Conservation (phyloP, 1,140 invertebrate species). For the Diprion similis region DNA sequence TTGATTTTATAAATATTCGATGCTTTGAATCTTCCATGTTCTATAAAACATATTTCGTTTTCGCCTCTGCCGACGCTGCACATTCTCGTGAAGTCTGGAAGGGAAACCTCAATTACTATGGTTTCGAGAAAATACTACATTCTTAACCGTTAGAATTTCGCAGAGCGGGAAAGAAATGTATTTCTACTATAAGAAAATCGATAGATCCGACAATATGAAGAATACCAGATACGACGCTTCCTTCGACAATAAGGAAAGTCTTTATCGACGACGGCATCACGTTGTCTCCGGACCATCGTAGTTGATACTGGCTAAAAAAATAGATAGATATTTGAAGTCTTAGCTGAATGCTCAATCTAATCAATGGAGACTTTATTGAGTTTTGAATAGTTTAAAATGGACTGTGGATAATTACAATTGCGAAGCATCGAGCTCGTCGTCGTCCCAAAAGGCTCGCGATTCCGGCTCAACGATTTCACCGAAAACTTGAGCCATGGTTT, state of each 20-base stretch:
- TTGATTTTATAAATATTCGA: conserved; percentile 42
- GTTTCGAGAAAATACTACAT: background rate
- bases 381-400: background rate
- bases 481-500: conserved; percentile 47
- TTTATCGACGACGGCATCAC: background rate
- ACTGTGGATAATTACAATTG: conserved; percentile 29
- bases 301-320: conserved; percentile 8
- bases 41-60: conserved; percentile 43
- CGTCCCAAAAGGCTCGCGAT: conserved; percentile 54
- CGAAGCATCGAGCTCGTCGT: conserved; percentile 30
- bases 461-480: conserved; percentile 50
- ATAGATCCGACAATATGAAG: background rate
- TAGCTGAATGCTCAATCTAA: conserved; percentile 29
- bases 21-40: conserved; percentile 35
- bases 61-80: conserved; percentile 32
- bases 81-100: conserved; percentile 11
- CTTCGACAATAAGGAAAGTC: conserved; percentile 13
- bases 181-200: conserved; percentile 19
- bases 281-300: background rate
- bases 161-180: conserved; percentile 45
- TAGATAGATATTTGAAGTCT: conserved; percentile 23
- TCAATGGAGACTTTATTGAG: conserved; percentile 17
- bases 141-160: conserved; percentile 26
- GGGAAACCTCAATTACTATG: background rate
- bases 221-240: conserved; percentile 15